These are phyloP conservation scores for Caenorhabditis tropicalis DNA, from an alignment of 1,140 invertebrate species.

Conservation along the genomic window DNA sequence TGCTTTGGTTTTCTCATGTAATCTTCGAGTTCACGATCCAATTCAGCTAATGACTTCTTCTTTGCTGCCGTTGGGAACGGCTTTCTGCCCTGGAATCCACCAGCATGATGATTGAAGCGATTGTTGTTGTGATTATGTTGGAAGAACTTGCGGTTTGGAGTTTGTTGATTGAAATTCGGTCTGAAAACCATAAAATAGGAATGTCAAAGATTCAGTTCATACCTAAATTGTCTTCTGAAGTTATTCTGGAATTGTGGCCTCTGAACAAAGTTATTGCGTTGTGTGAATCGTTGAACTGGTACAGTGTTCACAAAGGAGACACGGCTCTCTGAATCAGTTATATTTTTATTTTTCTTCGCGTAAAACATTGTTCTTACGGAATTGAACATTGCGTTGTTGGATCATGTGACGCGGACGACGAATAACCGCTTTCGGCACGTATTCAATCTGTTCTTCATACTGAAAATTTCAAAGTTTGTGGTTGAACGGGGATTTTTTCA, in stretches of 20 bases:
- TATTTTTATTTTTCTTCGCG: too few species aligned
- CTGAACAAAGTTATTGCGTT: background rate
- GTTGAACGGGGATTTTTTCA: too few species aligned
- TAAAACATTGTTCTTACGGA: background rate
- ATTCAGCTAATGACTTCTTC: slow-evolving; percentile 50
- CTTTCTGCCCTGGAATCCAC: background rate
- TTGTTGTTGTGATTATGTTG: slow-evolving; percentile 1
- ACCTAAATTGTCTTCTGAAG: background rate
- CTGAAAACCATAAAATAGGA: background rate
- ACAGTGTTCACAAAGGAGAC: background rate
- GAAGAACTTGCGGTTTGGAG: background rate
- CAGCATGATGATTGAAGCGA: background rate
- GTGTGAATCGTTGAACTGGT: background rate
- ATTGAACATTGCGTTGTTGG: background rate
- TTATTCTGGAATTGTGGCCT: background rate
- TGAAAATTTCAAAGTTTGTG: background rate
- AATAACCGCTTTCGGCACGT: background rate
- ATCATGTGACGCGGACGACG: background rate
- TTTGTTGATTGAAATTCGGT: slow-evolving; percentile 2
- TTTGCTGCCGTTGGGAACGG: background rate
- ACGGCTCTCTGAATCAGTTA: background rate
- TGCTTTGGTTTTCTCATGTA: slow-evolving; percentile 56
- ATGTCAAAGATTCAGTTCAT: background rate
- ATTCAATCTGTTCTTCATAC: slow-evolving; percentile 7
- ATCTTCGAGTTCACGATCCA: slow-evolving; percentile 53